A percentile compares a stretch with the other conserved stretches of the same genome.
These are phyloP conservation scores for Hirtodrosophila cameraria DNA, from an alignment of 2,888 invertebrate species.

Conservation along the genomic window DNA sequence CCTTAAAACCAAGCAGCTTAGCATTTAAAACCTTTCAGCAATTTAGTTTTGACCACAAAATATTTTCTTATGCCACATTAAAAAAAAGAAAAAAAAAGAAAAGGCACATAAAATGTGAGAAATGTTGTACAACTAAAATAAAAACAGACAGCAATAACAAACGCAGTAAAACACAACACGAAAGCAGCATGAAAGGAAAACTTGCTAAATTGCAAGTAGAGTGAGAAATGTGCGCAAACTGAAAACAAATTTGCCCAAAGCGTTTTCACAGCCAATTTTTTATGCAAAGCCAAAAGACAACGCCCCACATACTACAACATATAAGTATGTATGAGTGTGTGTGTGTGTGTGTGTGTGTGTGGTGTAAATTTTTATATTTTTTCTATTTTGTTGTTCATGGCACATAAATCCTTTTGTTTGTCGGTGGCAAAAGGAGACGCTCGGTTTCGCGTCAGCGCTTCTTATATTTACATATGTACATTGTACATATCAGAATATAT, in stretches of 20 bases:
- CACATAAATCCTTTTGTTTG: conserved; percentile 74
- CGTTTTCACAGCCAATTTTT: conserved; percentile 80
- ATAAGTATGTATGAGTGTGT: neutral
- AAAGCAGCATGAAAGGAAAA: conserved; percentile 40
- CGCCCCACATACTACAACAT: conserved; percentile 39
- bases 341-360: conserved; percentile 11
- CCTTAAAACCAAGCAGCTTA: neutral
- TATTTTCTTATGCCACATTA: conserved; percentile 20
- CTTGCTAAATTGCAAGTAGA: conserved; percentile 28
- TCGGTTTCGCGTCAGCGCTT: conserved; percentile 28
- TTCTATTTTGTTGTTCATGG: conserved; percentile 62
- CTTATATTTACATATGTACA: conserved; percentile 14
- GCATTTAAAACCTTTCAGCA: conserved; percentile 11
- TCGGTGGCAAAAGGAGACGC: conserved; percentile 30
- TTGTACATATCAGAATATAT: conserved; percentile 3
- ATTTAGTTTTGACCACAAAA: conserved; percentile 31
- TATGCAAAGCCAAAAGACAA: conserved; percentile 75
- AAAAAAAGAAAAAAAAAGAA: no score
- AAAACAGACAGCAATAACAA: conserved; percentile 11
- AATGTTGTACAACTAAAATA: conserved; percentile 27
- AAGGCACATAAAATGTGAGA: conserved; percentile 20
- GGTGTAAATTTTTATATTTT: conserved; percentile 32
- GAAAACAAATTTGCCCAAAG: conserved; percentile 75
- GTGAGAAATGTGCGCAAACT: conserved; percentile 54
- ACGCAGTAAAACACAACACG: conserved; percentile 46